phyloP scores from a whole-genome alignment of 2,888 invertebrate genomes.

The Amiota mariae region DNA sequence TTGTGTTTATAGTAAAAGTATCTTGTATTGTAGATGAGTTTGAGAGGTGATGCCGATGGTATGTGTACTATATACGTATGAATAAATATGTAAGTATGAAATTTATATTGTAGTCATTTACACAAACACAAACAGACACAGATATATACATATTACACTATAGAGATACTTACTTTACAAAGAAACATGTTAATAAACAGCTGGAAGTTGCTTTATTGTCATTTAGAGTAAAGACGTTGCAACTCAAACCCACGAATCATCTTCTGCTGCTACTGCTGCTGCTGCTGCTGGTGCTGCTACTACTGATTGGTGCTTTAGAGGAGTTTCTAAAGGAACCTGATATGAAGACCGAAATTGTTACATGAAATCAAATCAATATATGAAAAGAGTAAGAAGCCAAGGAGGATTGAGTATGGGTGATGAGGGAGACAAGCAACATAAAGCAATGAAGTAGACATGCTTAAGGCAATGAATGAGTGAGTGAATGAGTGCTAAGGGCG shows the following conservation, averaged over 20 bases:
- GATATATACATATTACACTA: no score
- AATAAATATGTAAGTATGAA: not conserved
- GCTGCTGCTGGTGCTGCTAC: no score
- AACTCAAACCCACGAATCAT: not conserved
- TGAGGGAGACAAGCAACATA: no score
- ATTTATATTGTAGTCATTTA: no score
- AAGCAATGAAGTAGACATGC: not conserved
- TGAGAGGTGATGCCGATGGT: not conserved
- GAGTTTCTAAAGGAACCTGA: not conserved
- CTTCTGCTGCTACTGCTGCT: no score
- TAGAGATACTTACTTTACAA: constrained; percentile 51
- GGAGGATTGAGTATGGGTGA: no score
- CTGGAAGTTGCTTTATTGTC: constrained; percentile 66
- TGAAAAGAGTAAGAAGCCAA: no score
- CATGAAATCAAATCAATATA: constrained; percentile 37
- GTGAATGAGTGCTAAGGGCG: not conserved
- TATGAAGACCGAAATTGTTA: constrained; percentile 1
- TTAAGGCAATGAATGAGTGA: not conserved
- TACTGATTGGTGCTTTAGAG: no score
- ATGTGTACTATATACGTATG: not conserved
- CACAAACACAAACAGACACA: no score
- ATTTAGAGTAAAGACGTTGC: constrained; percentile 41
- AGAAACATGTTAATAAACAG: constrained; percentile 67
- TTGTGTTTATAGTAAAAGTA: not conserved
- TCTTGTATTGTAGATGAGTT: no score